Percentiles rank a stretch among this genome's conserved stretches.
Conservation (phyloP, 1,140 invertebrate genomes). For the Laupala kohalensis region DNA sequence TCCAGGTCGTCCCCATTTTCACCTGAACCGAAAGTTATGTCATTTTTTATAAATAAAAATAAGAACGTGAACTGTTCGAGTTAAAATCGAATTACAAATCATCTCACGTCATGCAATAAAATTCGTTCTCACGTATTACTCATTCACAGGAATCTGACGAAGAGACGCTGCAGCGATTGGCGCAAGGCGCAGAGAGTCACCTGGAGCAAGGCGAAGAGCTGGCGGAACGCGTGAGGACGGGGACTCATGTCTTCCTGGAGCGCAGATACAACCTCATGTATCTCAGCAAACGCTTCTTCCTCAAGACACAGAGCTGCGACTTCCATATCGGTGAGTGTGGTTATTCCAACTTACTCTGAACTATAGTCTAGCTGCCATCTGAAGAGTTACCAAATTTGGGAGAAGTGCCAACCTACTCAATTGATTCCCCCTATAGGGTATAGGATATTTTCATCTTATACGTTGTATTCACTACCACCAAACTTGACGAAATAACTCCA, state of each 20-base stretch:
- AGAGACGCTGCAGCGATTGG: conserved; percentile 35
- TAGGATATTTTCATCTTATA: no score
- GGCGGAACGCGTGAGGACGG: conserved; percentile 42
- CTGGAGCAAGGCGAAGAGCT: conserved; percentile 29
- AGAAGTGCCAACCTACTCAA: no score
- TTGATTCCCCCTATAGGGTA: no score
- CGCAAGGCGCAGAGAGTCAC: conserved; percentile 37
- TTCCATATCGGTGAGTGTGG: conserved; percentile 51
- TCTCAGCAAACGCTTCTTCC: conserved; percentile 36
- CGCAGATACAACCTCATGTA: conserved; percentile 61
- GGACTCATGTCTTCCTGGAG: conserved; percentile 62
- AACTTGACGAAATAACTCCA: no score
- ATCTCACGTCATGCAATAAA: no score
- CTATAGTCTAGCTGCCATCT: no score
- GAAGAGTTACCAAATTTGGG: no score
- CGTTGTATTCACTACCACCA: no score
- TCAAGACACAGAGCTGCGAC: conserved; percentile 45
- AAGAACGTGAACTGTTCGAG: not conserved
- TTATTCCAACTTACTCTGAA: no score
- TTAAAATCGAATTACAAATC: not conserved
- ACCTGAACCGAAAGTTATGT: not conserved
- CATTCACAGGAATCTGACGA: conserved; percentile 36
- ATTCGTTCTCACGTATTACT: no score
- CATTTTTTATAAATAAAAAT: not conserved
- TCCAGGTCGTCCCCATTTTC: no score